Evolutionary conservation across 2,113 vertebrate species (phyloP), one percentile per base, ranked within the genome.

Genomic region (Isichthys henryi): DNA sequence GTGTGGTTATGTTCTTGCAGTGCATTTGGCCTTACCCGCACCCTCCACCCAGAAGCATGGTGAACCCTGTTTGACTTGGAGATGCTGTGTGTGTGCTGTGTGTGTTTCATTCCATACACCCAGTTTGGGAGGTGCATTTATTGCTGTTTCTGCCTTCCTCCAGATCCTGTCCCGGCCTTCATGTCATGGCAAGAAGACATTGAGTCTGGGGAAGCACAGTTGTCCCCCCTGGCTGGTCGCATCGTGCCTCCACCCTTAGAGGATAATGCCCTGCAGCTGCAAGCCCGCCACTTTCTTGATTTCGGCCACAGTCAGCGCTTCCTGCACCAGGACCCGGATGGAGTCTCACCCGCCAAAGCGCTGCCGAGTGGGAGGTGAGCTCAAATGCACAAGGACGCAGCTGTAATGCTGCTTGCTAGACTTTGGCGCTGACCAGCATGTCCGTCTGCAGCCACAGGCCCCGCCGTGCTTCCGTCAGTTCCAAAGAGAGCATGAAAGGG

Each of bases 141-240:
- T 56, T 23, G 21, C 6, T 70, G 45, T 74, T 74, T 90, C 46
- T 89, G 11, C 86, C 52, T 45, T 49, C 91, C 94, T 94, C 48
- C 94, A 99, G 98, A 98, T 92, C 98, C 98, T 0, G 96, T 99
- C 94, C 98, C 98, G 90, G 97, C 97, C 92, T 98, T 96, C 94
- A 98, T 98, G 93, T 97, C 97, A 91, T 99, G 98, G 98, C 98
- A 98, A 94, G 97, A 98, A 62, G 98, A 99, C 91, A 96, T 90
- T 45, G 98, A 98, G 43, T 97, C 96, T 89, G 98, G 98, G 92
- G 98, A 99, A 94, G 98, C 98, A 43, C 97, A 99, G 93, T 97
- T 99, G 89, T 99, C 98, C 89, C 98, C 98, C 0, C 96, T 99
- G 94, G 98, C 98, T 87, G 97, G 97, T n/a, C 97, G 98, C 94